Base-by-base conservation (phyloP, 1,140 invertebrate genomes). In the Pectinophora gossypiella region DNA sequence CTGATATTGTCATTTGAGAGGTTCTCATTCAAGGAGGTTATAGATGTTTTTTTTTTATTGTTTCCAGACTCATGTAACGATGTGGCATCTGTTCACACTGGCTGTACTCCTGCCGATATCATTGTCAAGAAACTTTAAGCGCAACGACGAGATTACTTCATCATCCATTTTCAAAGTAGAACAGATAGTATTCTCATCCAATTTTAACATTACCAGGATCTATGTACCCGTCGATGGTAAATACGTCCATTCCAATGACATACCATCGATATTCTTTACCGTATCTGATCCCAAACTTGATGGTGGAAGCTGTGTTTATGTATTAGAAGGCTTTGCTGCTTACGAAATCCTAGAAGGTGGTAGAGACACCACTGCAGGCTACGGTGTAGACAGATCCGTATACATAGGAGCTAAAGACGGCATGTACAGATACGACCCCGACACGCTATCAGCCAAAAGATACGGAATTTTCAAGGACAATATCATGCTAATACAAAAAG, bases 341-440 rank as follows among this genome's bases (percentile, higher is more conserved):
- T 80, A 72, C 23, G 76, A 83, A 71, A 49, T 84, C 0, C 52
- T 84, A 5, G 80, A 84, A 71, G 77, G 77, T 0, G 80, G 80
- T 0, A 64, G 76, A 45, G 80, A 81, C 46, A 54, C 76, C 0
- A 82, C 76, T 2, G 62, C 71, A 5, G 80, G 76, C 18, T 82
- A 79, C n/a, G 64, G 76, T n/a, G 19, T 22, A 0, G 69, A 77
- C 22, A 68, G 48, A 52, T 48, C 62, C 5, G 61, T 84, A 18
- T 85, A 76, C 47, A 79, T 85, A 42, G 81, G 78, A 3, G 61
- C 72, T 0, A 80, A 60, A 60, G 72, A 79, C 19, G 81, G 81
- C 1, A 56, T 82, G 0, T 85, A 82, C 27, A 74, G 68, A 55
- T 85, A 79, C 10, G 58, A 76, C 15, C 13, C 69, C 9, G 73